Evolutionary conservation across 2,113 vertebrate species (phyloP), one percentile per base, ranked within the genome.

Genomic region (Aleadryas rufinucha): DNA sequence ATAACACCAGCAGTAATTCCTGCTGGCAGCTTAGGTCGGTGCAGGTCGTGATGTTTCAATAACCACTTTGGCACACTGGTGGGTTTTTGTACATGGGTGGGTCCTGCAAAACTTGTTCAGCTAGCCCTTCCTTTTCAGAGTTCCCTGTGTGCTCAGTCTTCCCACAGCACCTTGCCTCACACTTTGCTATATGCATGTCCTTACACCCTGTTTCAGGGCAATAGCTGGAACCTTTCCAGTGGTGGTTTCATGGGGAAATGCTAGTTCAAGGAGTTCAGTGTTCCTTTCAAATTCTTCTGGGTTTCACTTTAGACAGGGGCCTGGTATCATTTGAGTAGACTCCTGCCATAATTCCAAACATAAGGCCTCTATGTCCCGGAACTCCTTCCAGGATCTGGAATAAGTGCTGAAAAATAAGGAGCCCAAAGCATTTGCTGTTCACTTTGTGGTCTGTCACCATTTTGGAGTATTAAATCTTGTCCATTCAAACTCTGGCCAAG

Each of bases 81-180:
- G 54, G 39, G 18, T n/a, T 70, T 66, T 83, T 82, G 64, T 95
- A 6, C 41, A 64, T 33, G 76, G 85, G 88, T 76, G 91, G 86
- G 80, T 80, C 92, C 85, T 68, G 83, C 50, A 74, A 45, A 96
- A 96, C 95, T 90, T 42, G 96, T 93, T 95, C 24, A 83, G 84
- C 92, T 41, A 28, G 82, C 41, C 75, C 44, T 41, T 63, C 81
- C 59, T 87, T 85, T 74, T 69, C 75, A 42, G 28, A 7, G 65
- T 41, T 96, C 89, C 54, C 61, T 15, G 3, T 52, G 44, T 72
- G 71, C 70, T 84, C 74, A 68, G 81, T 49, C 87, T 96, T 95
- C 93, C 93, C 90, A 86, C 85, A 95, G 68, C 16, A 0, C 56
- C 64, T 96, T 89, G 90, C 92, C 44, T 95, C 92, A 97, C 26